These are phyloP conservation scores for Sinodicranocentrus sp. DNA, from an alignment of 2,888 invertebrate genomes.

Conservation along the genomic window DNA sequence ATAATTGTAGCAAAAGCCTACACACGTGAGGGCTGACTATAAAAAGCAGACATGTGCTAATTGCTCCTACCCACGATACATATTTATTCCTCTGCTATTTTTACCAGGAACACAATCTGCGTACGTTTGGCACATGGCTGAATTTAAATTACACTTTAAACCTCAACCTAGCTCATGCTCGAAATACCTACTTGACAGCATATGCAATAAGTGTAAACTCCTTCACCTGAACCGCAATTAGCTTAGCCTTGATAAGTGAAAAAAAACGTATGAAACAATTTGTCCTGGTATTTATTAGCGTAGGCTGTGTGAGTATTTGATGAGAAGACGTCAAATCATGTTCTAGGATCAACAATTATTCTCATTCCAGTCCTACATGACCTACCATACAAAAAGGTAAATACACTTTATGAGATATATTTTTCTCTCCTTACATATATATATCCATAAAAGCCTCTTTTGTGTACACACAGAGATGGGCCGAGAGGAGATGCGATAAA, in stretches of 20 bases:
- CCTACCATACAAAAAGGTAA: no score
- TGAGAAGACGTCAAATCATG: not conserved
- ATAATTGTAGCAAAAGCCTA: conserved; percentile 60
- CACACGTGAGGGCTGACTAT: not conserved
- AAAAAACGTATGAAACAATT: not conserved
- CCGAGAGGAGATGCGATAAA: no score
- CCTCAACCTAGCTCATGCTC: no score
- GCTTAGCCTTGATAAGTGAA: conserved; percentile 36
- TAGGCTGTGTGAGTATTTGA: not conserved
- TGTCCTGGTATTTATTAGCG: not conserved
- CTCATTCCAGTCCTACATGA: not conserved
- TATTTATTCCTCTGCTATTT: not conserved
- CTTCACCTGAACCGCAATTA: conserved; percentile 18
- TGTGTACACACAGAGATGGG: no score
- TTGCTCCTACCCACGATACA: conserved; percentile 56
- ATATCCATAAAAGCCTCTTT: no score
- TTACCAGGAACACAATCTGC: not conserved
- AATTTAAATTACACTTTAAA: no score
- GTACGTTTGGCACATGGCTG: no score
- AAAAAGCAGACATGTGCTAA: conserved; percentile 53
- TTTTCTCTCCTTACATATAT: no score
- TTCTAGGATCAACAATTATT: not conserved
- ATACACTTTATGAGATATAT: no score
- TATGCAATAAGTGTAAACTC: no score
- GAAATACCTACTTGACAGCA: no score